phyloP scores from a whole-genome alignment of 2,888 invertebrate species.

The Volucella zonaria region DNA sequence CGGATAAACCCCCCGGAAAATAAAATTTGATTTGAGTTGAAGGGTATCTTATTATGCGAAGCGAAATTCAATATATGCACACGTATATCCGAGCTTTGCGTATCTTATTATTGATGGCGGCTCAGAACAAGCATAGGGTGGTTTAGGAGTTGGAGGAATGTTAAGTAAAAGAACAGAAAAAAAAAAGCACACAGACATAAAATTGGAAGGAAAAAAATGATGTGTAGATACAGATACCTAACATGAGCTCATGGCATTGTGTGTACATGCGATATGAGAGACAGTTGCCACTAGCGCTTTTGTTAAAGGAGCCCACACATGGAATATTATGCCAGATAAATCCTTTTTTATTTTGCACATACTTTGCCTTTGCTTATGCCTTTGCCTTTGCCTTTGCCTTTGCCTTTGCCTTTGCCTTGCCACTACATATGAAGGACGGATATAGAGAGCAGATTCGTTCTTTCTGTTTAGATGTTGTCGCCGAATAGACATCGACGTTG shows the following conservation, averaged over 20 bases:
- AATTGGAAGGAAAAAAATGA: background rate
- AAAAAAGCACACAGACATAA: background rate
- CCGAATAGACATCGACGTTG: conserved; percentile 5
- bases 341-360: conserved; percentile 53
- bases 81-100: conserved; percentile 63
- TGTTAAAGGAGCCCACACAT: conserved; percentile 61
- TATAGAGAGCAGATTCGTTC: conserved; percentile 22
- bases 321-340: conserved; percentile 67
- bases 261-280: conserved; percentile 50
- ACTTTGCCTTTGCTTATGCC: background rate
- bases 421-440: background rate
- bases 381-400: background rate
- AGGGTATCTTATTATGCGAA: conserved; percentile 73
- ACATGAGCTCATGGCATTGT: conserved; percentile 46
- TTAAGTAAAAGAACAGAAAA: conserved; percentile 15
- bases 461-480: conserved; percentile 5
- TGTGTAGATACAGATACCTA: conserved; percentile 29
- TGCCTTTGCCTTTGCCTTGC: background rate
- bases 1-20: conserved; percentile 70
- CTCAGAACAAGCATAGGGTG: background rate
- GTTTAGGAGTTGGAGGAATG: background rate
- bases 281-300: conserved; percentile 69
- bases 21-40: conserved; percentile 74
- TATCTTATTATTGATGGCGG: conserved; percentile 68
- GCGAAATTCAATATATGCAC: conserved; percentile 70